Percentiles rank a stretch among this genome's conserved stretches.
Evolutionary conservation across 2,113 vertebrate genomes (phyloP).

Genomic region (Lasiurus cinereus): DNA sequence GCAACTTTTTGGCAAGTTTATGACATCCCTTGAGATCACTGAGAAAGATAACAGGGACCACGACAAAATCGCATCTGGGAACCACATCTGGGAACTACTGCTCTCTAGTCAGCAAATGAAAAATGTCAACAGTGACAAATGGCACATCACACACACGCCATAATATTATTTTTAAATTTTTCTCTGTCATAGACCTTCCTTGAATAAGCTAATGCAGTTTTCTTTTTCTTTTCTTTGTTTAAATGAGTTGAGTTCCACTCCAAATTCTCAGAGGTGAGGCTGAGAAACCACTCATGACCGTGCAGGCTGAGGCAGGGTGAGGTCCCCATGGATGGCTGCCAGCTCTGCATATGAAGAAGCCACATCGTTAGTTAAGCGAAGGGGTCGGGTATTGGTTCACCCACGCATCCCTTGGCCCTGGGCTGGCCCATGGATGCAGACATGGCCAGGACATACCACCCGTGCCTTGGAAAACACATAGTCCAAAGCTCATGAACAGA

Average conservation of each 20-base stretch:
- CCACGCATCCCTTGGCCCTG: rapidly evolving
- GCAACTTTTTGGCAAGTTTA: neutral
- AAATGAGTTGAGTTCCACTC: neutral
- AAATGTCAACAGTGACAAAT: neutral
- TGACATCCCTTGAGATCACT: neutral
- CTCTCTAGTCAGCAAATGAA: neutral
- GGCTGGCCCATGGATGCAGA: neutral
- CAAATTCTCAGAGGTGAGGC: neutral
- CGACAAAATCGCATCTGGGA: neutral
- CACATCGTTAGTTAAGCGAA: rapidly evolving
- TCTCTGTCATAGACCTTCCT: neutral
- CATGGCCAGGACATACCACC: neutral
- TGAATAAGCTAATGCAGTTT: neutral
- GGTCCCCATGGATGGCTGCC: neutral
- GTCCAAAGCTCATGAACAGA: neutral
- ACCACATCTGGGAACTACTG: neutral
- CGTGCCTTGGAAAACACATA: neutral
- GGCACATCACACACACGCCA: neutral
- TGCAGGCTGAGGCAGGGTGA: neutral
- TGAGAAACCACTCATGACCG: neutral
- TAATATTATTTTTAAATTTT: conserved; percentile 22
- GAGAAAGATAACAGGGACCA: neutral
- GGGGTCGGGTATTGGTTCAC: neutral
- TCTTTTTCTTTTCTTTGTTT: neutral
- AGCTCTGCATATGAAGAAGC: rapidly evolving